These are phyloP conservation scores for Enteromius argenteus DNA, from an alignment of 2,797 vertebrate species.

Conservation along the genomic window DNA sequence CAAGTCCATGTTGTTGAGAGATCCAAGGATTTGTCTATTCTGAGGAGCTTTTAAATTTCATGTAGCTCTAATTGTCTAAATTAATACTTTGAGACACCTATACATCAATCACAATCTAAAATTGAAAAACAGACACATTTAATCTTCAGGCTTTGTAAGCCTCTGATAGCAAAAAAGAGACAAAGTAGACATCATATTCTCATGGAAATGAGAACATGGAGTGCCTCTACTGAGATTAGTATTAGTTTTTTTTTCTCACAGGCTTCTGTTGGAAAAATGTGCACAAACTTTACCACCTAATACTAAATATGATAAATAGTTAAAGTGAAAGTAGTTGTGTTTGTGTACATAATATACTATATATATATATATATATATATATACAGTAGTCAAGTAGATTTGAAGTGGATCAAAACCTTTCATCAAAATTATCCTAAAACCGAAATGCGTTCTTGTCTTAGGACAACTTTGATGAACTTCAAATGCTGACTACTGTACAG, in stretches of 20 bases:
- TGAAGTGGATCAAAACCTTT: too few relatives aligned
- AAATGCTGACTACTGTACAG: too few relatives aligned
- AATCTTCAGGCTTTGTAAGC: constrained; percentile 10
- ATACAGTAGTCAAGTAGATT: too few relatives aligned
- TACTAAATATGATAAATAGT: neutral
- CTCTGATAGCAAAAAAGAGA: constrained; percentile 1
- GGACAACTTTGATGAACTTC: too few relatives aligned
- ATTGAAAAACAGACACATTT: neutral
- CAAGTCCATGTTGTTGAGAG: neutral
- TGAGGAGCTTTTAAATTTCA: neutral
- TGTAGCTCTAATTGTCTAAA: neutral
- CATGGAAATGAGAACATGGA: constrained; percentile 30
- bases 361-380: too few relatives aligned
- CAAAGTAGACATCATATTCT: neutral
- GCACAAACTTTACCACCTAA: neutral
- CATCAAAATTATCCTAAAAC: too few relatives aligned
- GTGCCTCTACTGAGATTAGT: neutral
- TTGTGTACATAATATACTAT: too few relatives aligned
- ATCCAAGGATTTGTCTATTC: neutral
- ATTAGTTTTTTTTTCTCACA: neutral
- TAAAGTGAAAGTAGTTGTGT: neutral
- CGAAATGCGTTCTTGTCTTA: too few relatives aligned
- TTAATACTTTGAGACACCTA: neutral
- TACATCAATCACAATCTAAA: neutral
- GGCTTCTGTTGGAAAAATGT: neutral